These are phyloP conservation scores for Pygmarrhopalites habei DNA, from an alignment of 1,140 invertebrate species.

Conservation along the genomic window DNA sequence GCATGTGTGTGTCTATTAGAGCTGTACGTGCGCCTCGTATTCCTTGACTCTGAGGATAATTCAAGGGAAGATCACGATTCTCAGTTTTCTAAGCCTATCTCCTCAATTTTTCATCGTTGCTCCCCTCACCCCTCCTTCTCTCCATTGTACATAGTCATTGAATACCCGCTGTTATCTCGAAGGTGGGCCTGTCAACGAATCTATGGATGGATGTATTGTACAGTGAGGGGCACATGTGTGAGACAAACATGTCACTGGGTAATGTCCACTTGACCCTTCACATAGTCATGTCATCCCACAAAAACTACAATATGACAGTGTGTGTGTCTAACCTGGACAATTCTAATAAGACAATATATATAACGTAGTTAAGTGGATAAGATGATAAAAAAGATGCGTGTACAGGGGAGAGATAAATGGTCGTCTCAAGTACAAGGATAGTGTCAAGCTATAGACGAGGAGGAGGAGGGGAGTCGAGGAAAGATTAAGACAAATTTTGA, in stretches of 20 bases:
- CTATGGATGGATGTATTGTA: conserved; percentile 17
- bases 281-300: no score
- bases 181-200: conserved; percentile 40
- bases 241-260: conserved; percentile 27
- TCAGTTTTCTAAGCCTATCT: conserved; percentile 8
- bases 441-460: no score
- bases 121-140: neutral
- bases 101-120: conserved; percentile 39
- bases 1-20: no score
- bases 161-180: conserved; percentile 38
- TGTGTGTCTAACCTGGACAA: no score
- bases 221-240: no score
- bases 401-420: no score
- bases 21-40: no score
- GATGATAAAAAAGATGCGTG: no score
- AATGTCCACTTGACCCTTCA: conserved; percentile 34
- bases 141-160: conserved; percentile 26
- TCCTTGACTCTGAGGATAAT: conserved; percentile 28
- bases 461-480: neutral
- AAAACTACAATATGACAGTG: no score
- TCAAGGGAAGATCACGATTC: conserved; percentile 38
- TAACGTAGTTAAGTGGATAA: no score
- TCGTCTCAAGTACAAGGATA: no score
- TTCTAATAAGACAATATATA: no score
- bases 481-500: conserved; percentile 6